Evolutionary conservation across 1,140 invertebrate genomes (phyloP).

Genomic region (Halictus rubicundus): DNA sequence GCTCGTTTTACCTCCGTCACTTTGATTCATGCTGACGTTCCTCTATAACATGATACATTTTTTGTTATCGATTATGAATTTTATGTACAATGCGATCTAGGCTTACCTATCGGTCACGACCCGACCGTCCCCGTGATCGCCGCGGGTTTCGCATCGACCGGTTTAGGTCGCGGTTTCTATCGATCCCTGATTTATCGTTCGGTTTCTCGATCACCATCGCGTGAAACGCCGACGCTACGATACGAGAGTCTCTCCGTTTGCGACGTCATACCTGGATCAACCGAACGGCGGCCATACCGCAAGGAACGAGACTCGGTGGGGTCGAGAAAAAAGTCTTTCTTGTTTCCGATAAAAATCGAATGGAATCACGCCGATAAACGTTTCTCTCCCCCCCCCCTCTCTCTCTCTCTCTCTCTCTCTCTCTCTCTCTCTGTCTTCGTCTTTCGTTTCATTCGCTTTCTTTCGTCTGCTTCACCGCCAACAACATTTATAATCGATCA

Average conservation of each 20-base stretch:
- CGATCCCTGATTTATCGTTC: no score
- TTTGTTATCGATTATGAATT: slow-evolving; percentile 64
- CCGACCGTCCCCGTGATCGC: slow-evolving; percentile 53
- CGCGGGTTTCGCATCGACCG: slow-evolving; percentile 52
- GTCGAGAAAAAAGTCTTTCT: slow-evolving; percentile 6
- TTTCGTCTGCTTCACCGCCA: neutral
- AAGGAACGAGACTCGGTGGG: slow-evolving; percentile 19
- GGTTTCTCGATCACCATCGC: no score
- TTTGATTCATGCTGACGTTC: slow-evolving; percentile 54
- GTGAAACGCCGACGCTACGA: neutral
- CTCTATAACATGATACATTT: slow-evolving; percentile 67
- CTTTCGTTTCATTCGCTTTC: neutral
- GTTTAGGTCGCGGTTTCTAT: slow-evolving; percentile 21
- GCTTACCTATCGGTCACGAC: slow-evolving; percentile 55
- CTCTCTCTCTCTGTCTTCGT: neutral
- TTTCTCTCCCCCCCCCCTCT: neutral
- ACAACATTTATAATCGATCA: slow-evolving; percentile 6
- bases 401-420: no score
- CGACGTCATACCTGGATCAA: slow-evolving; percentile 9
- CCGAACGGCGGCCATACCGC: neutral
- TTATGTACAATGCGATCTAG: slow-evolving; percentile 67
- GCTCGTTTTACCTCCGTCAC: slow-evolving; percentile 26
- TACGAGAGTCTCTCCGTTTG: neutral
- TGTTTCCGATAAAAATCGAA: neutral
- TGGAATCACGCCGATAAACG: slow-evolving; percentile 1